Base-by-base conservation (phyloP, 2,888 invertebrate genomes). In the Agrochola litura region DNA sequence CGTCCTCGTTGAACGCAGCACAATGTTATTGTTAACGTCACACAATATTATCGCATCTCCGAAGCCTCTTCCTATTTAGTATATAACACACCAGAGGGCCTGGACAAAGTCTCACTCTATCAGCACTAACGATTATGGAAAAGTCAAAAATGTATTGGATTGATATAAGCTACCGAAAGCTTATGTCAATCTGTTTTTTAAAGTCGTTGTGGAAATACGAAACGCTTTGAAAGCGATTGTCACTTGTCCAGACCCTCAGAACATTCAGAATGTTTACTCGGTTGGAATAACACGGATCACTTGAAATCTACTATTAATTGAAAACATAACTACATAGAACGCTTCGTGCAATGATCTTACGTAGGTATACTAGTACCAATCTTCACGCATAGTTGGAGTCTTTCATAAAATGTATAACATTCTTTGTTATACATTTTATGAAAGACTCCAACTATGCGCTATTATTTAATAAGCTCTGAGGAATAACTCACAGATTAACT, bases 21-120 rank as follows among this genome's bases (percentile, higher is more conserved):
- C 52, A n/a, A 58, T 72, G 16, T 52, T 81, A 72, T 81, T 84
- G 66, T 37, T 46, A 56, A 64, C 16, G 78, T 58, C 30, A 43
- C n/a, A 41, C 14, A 41, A 60, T 54, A 60, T 64, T 37, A 61
- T 49, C 2, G n/a, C 25, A 46, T 12, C 6, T 14, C 1, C 64
- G 19, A 16, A 49, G 30, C 25, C 16, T 16, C 14, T 49, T 10
- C 3, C 6, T 73, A 1, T 10, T 54, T 49, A 8, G 49, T 19
- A 25, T 30, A 30, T 46, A 22, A 16, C 49, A 9, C 9, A 22
- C 19, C 9, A 37, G 3, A 22, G 6, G 22, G 14, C 16, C 0
- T 9, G 3, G 5, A 9, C 9, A 22, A 14, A 22, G 30, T 8
- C 14, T 49, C 4, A 8, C 14, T 30, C 14, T 30, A 46, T 22